A percentile compares a stretch with the other conserved stretches of the same genome.
These are phyloP conservation scores for Drosophila nr. medialis DNA, from an alignment of 2,888 invertebrate species.

Conservation along the genomic window DNA sequence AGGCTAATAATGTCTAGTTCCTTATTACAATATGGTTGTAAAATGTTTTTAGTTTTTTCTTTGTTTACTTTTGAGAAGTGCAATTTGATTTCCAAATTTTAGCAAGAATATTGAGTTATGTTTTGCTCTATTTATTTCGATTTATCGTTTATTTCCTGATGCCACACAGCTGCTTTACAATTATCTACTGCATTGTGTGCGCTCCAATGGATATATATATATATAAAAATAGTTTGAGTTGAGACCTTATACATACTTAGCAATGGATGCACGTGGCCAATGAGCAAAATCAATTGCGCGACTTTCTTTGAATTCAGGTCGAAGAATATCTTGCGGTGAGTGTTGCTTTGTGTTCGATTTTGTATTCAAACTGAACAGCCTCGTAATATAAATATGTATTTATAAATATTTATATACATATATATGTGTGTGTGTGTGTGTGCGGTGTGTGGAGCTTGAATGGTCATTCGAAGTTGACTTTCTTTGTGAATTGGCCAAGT, in stretches of 20 bases:
- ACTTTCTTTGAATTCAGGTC: conserved; percentile 10
- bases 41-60: neutral
- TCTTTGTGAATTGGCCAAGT: conserved; percentile 31
- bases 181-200: neutral
- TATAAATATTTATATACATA: too few relatives aligned
- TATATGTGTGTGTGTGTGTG: neutral
- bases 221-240: neutral
- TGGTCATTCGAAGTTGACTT: conserved; percentile 27
- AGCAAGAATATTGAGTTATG: neutral
- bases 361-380: neutral
- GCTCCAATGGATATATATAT: neutral
- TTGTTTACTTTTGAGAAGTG: neutral
- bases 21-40: neutral
- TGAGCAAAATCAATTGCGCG: neutral
- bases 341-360: conserved; percentile 1
- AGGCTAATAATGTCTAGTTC: neutral
- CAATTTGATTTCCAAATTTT: neutral
- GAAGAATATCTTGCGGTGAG: conserved; percentile 5
- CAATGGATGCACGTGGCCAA: neutral
- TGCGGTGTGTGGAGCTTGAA: conserved; percentile 4
- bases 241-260: neutral
- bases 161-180: neutral
- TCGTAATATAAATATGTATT: neutral
- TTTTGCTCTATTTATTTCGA: neutral
- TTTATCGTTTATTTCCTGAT: neutral